Percentiles rank a stretch among this genome's conserved stretches.
Evolutionary conservation across 2,888 invertebrate species (phyloP).

Genomic region (Iphiclides podalirius): DNA sequence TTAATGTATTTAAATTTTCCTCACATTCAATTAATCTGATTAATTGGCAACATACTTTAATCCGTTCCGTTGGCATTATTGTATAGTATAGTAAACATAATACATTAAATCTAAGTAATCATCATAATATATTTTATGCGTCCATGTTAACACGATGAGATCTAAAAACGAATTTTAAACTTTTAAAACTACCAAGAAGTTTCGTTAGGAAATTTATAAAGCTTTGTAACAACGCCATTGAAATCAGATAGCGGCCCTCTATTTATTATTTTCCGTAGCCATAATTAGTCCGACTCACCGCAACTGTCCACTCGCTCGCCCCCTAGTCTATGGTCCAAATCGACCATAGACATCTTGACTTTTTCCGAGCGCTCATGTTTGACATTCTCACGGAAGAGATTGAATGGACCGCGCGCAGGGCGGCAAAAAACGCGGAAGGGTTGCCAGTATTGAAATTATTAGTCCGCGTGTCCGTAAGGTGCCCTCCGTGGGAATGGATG

Average conservation of each 20-base stretch:
- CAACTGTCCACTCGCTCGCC: conserved; percentile 72
- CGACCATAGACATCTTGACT: conserved; percentile 33
- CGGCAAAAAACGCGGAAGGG: conserved; percentile 73
- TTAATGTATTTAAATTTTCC: too few species aligned
- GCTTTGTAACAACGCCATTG: conserved; percentile 42
- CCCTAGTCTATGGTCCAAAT: conserved; percentile 27
- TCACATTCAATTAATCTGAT: too few species aligned
- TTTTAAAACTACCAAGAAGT: too few species aligned
- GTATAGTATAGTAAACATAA: too few species aligned
- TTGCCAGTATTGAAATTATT: conserved; percentile 69
- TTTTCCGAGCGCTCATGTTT: conserved; percentile 71
- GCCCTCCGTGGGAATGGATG: conserved; percentile 71
- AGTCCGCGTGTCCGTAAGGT: conserved; percentile 72
- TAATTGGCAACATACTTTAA: too few species aligned
- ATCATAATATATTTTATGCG: too few species aligned
- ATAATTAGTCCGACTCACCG: conserved; percentile 41
- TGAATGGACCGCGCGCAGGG: conserved; percentile 59
- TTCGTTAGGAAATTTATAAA: conserved; percentile 2
- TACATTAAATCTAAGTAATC: too few species aligned
- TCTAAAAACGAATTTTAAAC: too few species aligned
- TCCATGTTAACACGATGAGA: too few species aligned
- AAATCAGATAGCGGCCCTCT: conserved; percentile 52
- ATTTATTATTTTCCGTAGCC: conserved; percentile 59
- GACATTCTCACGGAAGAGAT: conserved; percentile 75
- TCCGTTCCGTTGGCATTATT: too few species aligned